Conservation (phyloP, 2,797 vertebrate species). For the Poliocrania exsul region DNA sequence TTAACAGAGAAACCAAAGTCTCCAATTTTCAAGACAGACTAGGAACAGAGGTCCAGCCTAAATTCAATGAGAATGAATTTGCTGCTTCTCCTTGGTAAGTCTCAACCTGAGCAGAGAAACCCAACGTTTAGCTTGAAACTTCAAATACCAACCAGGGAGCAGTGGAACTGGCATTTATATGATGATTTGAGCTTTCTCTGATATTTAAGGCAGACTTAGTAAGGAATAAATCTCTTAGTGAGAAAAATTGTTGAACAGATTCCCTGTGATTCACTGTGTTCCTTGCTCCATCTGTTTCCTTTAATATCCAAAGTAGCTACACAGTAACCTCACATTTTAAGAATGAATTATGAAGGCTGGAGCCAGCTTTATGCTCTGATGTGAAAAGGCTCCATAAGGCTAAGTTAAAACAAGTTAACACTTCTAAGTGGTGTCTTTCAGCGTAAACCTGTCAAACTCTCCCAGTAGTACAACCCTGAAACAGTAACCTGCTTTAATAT, state of each 20-base stretch:
- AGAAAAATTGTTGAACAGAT: slow-evolving; percentile 60
- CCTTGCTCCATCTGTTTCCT: slow-evolving; percentile 61
- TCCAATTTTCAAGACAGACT: background rate
- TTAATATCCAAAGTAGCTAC: slow-evolving; percentile 29
- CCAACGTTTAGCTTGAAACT: background rate
- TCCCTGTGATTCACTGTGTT: slow-evolving; percentile 56
- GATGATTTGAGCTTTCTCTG: background rate
- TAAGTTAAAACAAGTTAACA: slow-evolving; percentile 35
- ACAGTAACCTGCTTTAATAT: background rate
- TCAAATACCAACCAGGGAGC: background rate
- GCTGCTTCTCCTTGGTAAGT: background rate
- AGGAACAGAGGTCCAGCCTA: background rate
- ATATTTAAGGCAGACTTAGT: slow-evolving; percentile 31
- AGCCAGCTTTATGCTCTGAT: background rate
- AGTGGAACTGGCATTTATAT: background rate
- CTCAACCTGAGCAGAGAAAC: background rate
- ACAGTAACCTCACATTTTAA: slow-evolving; percentile 56
- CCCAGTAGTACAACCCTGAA: background rate
- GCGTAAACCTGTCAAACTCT: background rate
- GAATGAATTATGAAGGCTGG: slow-evolving; percentile 48
- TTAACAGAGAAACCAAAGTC: background rate
- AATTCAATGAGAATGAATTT: background rate
- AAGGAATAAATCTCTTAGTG: background rate
- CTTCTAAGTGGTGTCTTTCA: slow-evolving; percentile 34
- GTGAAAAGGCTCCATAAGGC: slow-evolving; percentile 40